Conservation (phyloP, 2,888 invertebrate species). For the Timema podura region DNA sequence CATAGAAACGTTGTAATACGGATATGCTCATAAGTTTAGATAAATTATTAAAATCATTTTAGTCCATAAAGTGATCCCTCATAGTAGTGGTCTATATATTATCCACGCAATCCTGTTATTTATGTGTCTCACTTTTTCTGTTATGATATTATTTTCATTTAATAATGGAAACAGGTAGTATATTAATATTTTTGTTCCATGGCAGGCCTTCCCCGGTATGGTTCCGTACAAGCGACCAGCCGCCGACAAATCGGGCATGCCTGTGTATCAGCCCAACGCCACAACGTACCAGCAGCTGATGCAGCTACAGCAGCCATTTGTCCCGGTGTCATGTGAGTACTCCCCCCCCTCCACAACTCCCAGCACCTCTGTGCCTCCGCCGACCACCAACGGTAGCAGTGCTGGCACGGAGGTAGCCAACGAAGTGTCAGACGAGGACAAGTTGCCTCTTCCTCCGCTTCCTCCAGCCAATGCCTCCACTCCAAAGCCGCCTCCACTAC, state of each 20-base stretch:
- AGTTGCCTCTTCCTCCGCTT: conserved; percentile 39
- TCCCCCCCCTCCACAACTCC: conserved; percentile 51
- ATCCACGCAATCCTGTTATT: too few relatives aligned
- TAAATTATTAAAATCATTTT: too few relatives aligned
- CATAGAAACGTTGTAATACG: too few relatives aligned
- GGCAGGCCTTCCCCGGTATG: conserved; percentile 91
- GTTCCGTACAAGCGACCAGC: conserved; percentile 94
- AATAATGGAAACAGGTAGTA: background rate
- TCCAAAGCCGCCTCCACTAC: background rate
- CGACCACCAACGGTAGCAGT: conserved; percentile 33
- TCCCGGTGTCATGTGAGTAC: conserved; percentile 99
- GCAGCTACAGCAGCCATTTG: conserved; percentile 88
- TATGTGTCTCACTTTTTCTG: too few relatives aligned
- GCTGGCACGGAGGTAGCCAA: background rate
- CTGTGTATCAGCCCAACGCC: conserved; percentile 85
- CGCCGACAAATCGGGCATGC: conserved; percentile 93
- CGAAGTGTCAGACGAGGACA: conserved; percentile 8
- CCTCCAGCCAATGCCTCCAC: conserved; percentile 38
- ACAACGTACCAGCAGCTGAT: conserved; percentile 95
- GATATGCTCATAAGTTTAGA: too few relatives aligned
- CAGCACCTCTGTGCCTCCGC: conserved; percentile 51
- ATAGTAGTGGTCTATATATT: too few relatives aligned
- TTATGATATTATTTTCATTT: too few relatives aligned
- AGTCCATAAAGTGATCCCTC: too few relatives aligned
- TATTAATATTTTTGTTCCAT: conserved; percentile 11